A percentile compares a stretch with the other conserved stretches of the same genome.
Conservation (phyloP, 2,113 vertebrate species). For the Macroglossus sobrinus region DNA sequence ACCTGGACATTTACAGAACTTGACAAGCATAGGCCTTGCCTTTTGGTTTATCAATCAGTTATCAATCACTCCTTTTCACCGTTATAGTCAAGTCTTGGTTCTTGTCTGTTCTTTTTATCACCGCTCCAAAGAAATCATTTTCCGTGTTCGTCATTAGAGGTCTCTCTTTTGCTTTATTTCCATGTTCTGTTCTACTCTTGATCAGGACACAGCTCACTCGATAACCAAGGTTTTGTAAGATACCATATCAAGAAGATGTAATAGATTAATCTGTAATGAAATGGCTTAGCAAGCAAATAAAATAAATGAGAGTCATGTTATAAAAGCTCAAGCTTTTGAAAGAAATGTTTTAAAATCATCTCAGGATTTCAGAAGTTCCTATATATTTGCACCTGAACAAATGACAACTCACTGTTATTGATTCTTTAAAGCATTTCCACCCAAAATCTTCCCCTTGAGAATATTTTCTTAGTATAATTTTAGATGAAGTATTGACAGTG, state of each 20-base stretch:
- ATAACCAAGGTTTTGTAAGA: not conserved
- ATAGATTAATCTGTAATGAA: not conserved
- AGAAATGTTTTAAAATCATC: not conserved
- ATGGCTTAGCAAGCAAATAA: not conserved
- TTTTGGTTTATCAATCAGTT: not conserved
- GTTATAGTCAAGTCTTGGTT: not conserved
- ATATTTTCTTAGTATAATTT: not conserved
- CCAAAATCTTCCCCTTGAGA: not conserved
- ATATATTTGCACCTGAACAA: not conserved
- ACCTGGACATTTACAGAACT: not conserved
- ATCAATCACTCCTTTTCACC: not conserved
- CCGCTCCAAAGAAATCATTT: not conserved
- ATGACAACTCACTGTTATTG: not conserved
- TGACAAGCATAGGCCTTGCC: not conserved
- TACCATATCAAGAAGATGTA: not conserved
- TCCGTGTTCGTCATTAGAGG: not conserved
- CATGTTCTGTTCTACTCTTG: not conserved
- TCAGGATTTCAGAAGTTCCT: not conserved
- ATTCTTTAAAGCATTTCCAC: not conserved
- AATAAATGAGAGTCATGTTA: not conserved
- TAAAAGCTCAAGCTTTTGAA: slow-evolving; percentile 4
- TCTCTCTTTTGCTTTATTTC: not conserved
- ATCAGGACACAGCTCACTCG: not conserved
- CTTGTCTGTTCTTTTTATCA: not conserved
- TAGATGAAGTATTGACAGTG: not conserved